Base-by-base conservation (phyloP, 2,888 invertebrate species). In the Chloroclystis v-ata region DNA sequence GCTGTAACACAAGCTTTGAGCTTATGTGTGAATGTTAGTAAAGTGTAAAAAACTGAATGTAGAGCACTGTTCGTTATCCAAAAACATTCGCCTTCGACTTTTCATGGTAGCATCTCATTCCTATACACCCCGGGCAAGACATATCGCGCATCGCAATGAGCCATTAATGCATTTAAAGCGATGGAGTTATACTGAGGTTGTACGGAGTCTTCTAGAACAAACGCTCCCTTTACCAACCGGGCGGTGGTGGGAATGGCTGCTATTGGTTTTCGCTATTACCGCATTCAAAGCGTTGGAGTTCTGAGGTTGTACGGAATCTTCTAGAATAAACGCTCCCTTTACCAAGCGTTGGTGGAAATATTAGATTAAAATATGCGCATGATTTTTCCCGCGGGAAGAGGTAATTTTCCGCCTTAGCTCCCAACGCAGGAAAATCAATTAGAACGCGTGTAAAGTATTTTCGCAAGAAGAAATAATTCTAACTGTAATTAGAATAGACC, bases 81-180 rank as follows among this genome's bases (percentile, higher is more conserved):
- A n/a, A n/a, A n/a, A n/a, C n/a, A n/a, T n/a, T n/a, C n/a, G n/a
- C n/a, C n/a, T n/a, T 57, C 59, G 63, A 67, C 60, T 62, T 61
- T 56, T 46, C 30, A 46, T 53, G 51, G 62, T 67, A 56, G 8
- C 12, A 54, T 28, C 65, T 67, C 71, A 78, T 78, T 75, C 71
- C 67, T 67, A 72, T 75, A 64, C 71, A 73, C 78, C 78, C 64
- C 63, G 61, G 78, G 77, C 78, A 59, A 71, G 68, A 74, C 73
- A 69, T 75, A 77, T 75, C 77, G 70, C 49, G 69, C 72, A 77
- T 78, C 73, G 71, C 68, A 73, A 74, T 69, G 68, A 71, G 59
- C 69, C 68, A 72, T 77, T 73, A 75, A 8, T 70, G 65, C 30
- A 20, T 16, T 13, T 4, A 57, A 59, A 74, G 59, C 72, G 75